A percentile compares a stretch with the other conserved stretches of the same genome.
Conservation (phyloP, 2,888 invertebrate species). For the Cerastoderma edule region DNA sequence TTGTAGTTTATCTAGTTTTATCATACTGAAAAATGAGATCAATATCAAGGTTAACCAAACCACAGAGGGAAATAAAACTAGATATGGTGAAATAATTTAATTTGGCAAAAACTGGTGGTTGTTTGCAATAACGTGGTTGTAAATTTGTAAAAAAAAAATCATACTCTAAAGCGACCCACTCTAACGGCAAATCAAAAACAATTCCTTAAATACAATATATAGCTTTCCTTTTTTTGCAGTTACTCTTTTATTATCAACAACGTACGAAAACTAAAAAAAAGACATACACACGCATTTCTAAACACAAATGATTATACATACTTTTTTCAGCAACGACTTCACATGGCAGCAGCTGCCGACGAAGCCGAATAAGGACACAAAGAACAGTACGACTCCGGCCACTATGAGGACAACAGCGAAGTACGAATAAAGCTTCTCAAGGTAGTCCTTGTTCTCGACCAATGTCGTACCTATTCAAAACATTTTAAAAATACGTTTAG, state of each 20-base stretch:
- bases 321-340: neutral
- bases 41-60: no score
- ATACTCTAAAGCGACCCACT: neutral
- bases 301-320: conserved; percentile 8
- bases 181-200: no score
- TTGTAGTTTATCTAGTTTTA: no score
- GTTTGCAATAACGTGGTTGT: no score
- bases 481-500: conserved; percentile 2
- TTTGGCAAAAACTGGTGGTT: no score
- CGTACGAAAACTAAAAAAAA: neutral
- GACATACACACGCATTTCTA: neutral
- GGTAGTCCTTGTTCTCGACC: no score
- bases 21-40: no score
- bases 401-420: neutral
- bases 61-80: no score
- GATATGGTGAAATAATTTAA: no score
- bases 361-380: neutral
- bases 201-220: no score
- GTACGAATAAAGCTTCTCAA: neutral
- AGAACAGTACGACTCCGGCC: neutral
- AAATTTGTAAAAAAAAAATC: neutral
- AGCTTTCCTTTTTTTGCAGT: neutral
- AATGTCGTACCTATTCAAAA: no score
- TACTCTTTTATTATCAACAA: neutral
- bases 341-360: conserved; percentile 1